Conservation (phyloP, 1,140 invertebrate species). For the Tachypleus tridentatus region DNA sequence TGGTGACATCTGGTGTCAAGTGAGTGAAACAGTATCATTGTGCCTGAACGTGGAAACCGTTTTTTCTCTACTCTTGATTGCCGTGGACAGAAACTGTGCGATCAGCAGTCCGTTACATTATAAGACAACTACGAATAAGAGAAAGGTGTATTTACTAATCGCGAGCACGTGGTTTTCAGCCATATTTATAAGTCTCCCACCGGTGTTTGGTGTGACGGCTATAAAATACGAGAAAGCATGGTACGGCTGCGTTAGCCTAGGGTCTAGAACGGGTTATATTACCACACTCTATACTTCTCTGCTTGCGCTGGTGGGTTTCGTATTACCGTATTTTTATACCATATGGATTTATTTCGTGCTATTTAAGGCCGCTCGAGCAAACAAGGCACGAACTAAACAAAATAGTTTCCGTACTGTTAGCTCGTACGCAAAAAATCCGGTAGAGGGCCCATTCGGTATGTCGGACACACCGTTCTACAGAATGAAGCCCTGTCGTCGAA, state of each 20-base stretch:
- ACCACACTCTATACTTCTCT: conserved; percentile 9
- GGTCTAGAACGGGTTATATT: conserved; percentile 7
- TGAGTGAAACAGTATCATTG: conserved; percentile 40
- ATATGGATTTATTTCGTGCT: conserved; percentile 57
- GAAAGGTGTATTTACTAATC: conserved; percentile 54
- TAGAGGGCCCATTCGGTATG: not conserved
- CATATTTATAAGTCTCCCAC: conserved; percentile 9
- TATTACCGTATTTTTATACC: conserved; percentile 52
- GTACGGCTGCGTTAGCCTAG: conserved; percentile 21
- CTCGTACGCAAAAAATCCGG: not conserved
- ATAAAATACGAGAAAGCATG: conserved; percentile 9
- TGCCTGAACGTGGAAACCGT: conserved; percentile 44
- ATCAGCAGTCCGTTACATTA: conserved; percentile 77
- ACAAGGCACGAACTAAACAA: conserved; percentile 52
- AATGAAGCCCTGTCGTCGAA: not conserved
- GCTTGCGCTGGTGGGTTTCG: conserved; percentile 39
- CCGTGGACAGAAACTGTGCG: conserved; percentile 72
- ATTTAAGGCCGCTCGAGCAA: conserved; percentile 53
- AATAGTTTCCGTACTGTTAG: conserved; percentile 40
- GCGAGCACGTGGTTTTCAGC: conserved; percentile 29
- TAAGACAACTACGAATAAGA: conserved; percentile 57
- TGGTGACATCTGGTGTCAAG: conserved; percentile 34
- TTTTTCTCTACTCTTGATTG: conserved; percentile 63
- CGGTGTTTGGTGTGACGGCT: conserved; percentile 1
- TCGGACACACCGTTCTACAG: not conserved